Evolutionary conservation across 2,113 vertebrate species (phyloP), one percentile per base, ranked within the genome.

Genomic region (Balaeniceps rex): DNA sequence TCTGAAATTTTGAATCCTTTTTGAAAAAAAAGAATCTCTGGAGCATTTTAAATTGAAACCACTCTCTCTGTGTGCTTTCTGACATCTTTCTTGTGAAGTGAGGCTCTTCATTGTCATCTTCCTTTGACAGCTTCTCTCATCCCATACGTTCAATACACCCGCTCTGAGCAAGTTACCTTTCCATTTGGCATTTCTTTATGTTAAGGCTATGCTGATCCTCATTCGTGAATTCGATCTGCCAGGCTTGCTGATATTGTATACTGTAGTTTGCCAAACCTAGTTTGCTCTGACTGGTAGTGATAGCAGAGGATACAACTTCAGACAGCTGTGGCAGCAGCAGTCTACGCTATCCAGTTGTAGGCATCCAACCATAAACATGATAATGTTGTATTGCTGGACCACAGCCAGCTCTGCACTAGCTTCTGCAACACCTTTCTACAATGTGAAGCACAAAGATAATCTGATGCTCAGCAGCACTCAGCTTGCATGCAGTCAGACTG

Each of bases 61-160:
- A 87, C 36, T 85, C 28, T 76, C 44, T 89, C 71, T 12, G 1
- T 44, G 58, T 63, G 70, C 65, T 86, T 93, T 80, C 83, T 95
- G 89, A 94, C 70, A 96, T 64, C 66, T 57, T 75, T 49, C 80
- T 79, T 69, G 74, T 79, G 65, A 91, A 76, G 70, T 4, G 14
- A 71, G 60, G 54, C 61, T 87, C 81, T 90, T 95, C 87, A 70
- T 57, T 95, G 86, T 94, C 89, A 74, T 88, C 72, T 57, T 77
- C 71, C 49, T 92, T 84, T 93, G 80, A 92, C 90, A 97, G 85
- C 44, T 92, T 78, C 77, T 96, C 94, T 94, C 69, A 94, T 93
- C 92, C 85, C 21, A 2, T 87, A 9, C 13, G 5, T 96, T 93
- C 88, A 89, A 46, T 52, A 84, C 78, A 93, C 78, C 77, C 2